Percentiles rank a stretch among this genome's conserved stretches.
phyloP scores from a whole-genome alignment of 2,888 invertebrate genomes.

The Lingula anatina region DNA sequence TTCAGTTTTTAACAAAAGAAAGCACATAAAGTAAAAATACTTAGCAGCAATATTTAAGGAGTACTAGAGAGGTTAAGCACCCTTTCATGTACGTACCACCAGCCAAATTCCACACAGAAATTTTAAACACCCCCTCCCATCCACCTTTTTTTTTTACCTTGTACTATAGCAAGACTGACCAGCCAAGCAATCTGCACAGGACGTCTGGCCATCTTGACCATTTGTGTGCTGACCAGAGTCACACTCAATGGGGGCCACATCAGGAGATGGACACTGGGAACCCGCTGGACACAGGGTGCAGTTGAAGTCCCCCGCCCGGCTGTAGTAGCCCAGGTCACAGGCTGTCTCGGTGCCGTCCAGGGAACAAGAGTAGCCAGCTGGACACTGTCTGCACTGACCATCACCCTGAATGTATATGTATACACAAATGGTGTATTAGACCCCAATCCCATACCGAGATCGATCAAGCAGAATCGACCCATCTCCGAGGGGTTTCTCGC shows the following conservation, averaged over 20 bases:
- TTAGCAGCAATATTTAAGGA: no score
- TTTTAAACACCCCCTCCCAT: no score
- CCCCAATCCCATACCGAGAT: no score
- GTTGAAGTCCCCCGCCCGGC: constrained; percentile 23
- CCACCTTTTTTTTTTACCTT: no score
- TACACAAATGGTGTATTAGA: no score
- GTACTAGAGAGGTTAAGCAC: no score
- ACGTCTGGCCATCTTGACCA: constrained; percentile 16
- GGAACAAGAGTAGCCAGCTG: background rate
- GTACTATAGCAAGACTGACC: constrained; percentile 28
- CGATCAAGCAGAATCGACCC: no score
- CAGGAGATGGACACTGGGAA: constrained; percentile 25
- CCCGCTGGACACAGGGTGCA: constrained; percentile 38
- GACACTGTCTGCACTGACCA: background rate
- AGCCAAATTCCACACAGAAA: no score
- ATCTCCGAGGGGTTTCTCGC: no score
- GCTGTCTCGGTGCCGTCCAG: background rate
- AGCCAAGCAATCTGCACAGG: constrained; percentile 33
- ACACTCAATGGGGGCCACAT: constrained; percentile 23
- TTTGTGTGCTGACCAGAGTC: constrained; percentile 28
- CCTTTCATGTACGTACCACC: no score
- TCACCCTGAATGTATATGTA: constrained; percentile 1
- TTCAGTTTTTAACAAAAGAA: no score
- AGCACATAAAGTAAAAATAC: no score
- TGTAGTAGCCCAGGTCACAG: constrained; percentile 33